Base-by-base conservation (phyloP, 1,140 invertebrate species). In the Agrilus planipennis region DNA sequence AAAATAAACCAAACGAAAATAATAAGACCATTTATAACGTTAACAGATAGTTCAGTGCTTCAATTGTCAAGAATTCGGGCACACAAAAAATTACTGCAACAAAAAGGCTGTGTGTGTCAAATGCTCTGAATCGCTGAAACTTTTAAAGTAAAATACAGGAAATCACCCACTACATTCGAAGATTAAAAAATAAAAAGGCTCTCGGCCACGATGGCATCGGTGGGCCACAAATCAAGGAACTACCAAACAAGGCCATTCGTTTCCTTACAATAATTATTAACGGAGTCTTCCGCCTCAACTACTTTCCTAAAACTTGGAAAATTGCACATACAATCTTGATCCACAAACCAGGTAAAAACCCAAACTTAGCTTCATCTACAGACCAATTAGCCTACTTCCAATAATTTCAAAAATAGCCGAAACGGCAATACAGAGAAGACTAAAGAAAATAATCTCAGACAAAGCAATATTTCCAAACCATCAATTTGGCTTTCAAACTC, bases 1-100 rank as follows among this genome's bases (percentile, higher is more conserved):
- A 59, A 32, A 17, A 59, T 14, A 45, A 55, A 43, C 53, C 47
- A 15, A 35, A 41, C 10, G 42, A 43, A 1, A 61, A 56, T 6
- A 62, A 62, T 31, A 49, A 50, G 41, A 47, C 58, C 14, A 56
- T 62, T 6, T 62, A 57, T 20, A 50, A 55, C n/a, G 23, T 55
- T 3, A 47, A 54, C 31, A 6, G 42, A 12, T 39, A 60, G 2
- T 16, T 47, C 60, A 61, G 39, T 61, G 60, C 32, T 39, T 32
- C 14, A 43, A 52, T 11, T 63, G 55, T 35, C 57, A 63, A 47
- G 28, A 45, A 19, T 62, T 48, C 38, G 57, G 58, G 2, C 60
- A 62, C 32, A 58, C 58, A 6, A 57, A 55, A 45, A 30, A 35
- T 3, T 58, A 61, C 30, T 62, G 55, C 30, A 38, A 23, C 11